phyloP scores from a whole-genome alignment of 1,140 invertebrate species.

The Papilio glaucus region DNA sequence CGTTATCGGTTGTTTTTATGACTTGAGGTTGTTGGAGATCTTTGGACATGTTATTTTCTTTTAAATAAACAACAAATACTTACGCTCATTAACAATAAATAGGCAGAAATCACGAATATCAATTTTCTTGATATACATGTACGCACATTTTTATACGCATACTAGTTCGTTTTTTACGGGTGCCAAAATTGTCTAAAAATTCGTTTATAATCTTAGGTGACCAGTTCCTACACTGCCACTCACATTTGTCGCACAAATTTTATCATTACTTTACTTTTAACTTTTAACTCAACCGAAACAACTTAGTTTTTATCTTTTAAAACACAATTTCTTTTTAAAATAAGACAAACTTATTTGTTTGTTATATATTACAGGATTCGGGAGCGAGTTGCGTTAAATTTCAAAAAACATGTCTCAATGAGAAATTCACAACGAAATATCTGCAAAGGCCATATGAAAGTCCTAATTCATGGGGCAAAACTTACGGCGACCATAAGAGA shows the following conservation, averaged over 20 bases:
- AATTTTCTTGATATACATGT: background rate
- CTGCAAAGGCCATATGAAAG: constrained; percentile 85
- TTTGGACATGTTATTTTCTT: too few relatives aligned
- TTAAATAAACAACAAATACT: background rate
- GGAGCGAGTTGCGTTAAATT: constrained; percentile 94
- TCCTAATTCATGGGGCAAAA: constrained; percentile 89
- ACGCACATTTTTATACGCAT: background rate
- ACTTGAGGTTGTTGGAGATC: background rate
- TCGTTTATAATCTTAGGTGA: too few relatives aligned
- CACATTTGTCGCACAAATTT: too few relatives aligned
- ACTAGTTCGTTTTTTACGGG: too few relatives aligned
- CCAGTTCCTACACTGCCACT: too few relatives aligned
- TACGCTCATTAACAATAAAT: background rate
- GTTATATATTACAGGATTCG: constrained; percentile 82
- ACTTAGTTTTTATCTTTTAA: background rate
- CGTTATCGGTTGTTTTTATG: constrained; percentile 7
- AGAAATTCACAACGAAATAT: constrained; percentile 88
- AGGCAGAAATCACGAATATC: background rate
- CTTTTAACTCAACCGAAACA: background rate
- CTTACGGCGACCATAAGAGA: constrained; percentile 91
- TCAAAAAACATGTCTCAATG: constrained; percentile 88
- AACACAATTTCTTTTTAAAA: background rate
- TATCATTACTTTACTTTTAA: background rate
- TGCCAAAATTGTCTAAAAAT: too few relatives aligned
- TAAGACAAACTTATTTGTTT: background rate